phyloP scores from a whole-genome alignment of 1,140 invertebrate genomes.

The Elymnias hypermnestra region DNA sequence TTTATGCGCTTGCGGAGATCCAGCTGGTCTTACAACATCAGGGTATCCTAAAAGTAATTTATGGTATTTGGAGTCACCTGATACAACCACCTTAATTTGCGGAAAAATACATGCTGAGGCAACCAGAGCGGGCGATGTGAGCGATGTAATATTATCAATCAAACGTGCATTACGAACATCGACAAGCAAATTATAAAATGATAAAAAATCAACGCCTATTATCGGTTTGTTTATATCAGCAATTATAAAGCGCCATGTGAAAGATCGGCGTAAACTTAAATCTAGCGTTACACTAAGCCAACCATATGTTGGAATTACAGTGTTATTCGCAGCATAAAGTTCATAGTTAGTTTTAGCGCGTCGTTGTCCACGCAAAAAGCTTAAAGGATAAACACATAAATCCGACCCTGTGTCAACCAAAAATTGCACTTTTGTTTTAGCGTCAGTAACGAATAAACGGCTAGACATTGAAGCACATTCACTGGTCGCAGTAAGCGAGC shows the following conservation, averaged over 20 bases:
- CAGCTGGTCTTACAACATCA: too few species aligned
- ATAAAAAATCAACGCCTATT: neutral
- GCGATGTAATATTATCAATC: too few species aligned
- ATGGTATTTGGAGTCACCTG: too few species aligned
- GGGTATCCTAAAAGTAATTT: too few species aligned
- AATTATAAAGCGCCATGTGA: neutral
- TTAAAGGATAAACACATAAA: neutral
- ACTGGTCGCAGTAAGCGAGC: slow-evolving; percentile 12
- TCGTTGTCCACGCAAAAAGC: neutral
- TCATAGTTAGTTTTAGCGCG: neutral
- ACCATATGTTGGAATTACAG: slow-evolving; percentile 1
- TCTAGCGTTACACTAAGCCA: neutral
- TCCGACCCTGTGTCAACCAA: slow-evolving; percentile 5
- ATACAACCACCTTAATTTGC: too few species aligned
- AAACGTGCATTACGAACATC: too few species aligned
- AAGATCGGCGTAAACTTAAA: slow-evolving; percentile 1
- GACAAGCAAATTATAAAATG: too few species aligned
- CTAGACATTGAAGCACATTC: slow-evolving; percentile 3
- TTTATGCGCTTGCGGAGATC: too few species aligned
- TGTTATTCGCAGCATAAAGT: neutral
- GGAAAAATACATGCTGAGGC: too few species aligned
- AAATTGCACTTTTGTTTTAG: neutral
- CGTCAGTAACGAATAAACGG: slow-evolving; percentile 7
- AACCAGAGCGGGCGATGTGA: too few species aligned
- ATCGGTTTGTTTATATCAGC: slow-evolving; percentile 3